Evolutionary conservation across 2,888 invertebrate genomes (phyloP).

Genomic region (Cerastoderma edule): DNA sequence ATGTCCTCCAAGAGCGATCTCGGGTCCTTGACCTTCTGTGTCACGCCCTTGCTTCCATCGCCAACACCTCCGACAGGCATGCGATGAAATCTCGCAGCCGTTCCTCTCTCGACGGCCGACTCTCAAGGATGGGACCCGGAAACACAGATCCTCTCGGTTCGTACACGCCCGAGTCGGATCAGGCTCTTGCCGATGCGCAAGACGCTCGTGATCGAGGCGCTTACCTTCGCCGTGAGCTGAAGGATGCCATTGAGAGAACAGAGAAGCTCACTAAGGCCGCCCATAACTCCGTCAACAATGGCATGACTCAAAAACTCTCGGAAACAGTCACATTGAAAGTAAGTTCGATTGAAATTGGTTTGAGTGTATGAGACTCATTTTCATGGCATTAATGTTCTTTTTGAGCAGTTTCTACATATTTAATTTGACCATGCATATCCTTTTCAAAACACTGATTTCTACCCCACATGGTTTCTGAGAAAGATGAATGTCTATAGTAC

Average conservation of each 20-base stretch:
- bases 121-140: constrained; percentile 61
- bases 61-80: constrained; percentile 47
- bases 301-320: constrained; percentile 80
- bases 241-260: constrained; percentile 74
- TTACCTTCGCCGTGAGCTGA: constrained; percentile 77
- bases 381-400: too few relatives aligned
- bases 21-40: constrained; percentile 82
- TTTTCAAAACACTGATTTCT: too few relatives aligned
- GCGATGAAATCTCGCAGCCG: constrained; percentile 43
- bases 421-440: too few relatives aligned
- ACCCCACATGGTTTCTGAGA: too few relatives aligned
- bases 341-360: too few relatives aligned
- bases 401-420: too few relatives aligned
- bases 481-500: too few relatives aligned
- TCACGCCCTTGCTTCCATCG: constrained; percentile 76
- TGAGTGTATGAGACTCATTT: too few relatives aligned
- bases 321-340: constrained; percentile 83
- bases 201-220: constrained; percentile 75
- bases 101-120: constrained; percentile 62
- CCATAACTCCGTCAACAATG: constrained; percentile 82
- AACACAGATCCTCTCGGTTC: constrained; percentile 80
- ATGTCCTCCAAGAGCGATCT: constrained; percentile 80
- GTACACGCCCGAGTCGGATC: constrained; percentile 81
- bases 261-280: constrained; percentile 80
- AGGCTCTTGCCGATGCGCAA: constrained; percentile 77